Evolutionary conservation across 2,113 vertebrate species (phyloP).

Genomic region (Apteryx owenii): DNA sequence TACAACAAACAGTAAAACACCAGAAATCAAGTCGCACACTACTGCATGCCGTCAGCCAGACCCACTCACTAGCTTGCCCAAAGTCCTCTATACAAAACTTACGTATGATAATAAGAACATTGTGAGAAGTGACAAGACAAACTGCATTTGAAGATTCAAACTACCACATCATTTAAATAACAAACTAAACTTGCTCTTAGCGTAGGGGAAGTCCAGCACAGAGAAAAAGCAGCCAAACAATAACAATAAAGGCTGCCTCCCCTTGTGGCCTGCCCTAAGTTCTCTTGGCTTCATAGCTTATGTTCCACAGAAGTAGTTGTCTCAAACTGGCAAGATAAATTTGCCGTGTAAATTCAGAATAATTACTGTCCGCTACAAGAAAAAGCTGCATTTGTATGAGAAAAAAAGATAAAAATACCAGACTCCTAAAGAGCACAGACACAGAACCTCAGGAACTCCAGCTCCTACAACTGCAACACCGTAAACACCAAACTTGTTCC

Average conservation of each 20-base stretch:
- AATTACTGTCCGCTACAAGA: neutral
- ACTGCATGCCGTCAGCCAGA: neutral
- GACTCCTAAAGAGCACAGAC: neutral
- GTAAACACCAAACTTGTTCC: neutral
- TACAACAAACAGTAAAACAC: neutral
- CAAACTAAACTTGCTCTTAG: neutral
- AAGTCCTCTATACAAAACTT: neutral
- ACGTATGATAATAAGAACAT: neutral
- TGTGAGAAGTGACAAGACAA: neutral
- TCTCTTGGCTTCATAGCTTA: neutral
- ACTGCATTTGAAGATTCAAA: neutral
- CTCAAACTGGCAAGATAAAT: slow-evolving; percentile 17
- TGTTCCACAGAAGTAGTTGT: neutral
- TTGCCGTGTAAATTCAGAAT: slow-evolving; percentile 43
- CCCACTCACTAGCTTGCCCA: neutral
- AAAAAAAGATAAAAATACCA: neutral
- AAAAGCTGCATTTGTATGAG: slow-evolving; percentile 4
- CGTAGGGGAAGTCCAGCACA: neutral
- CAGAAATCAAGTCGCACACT: neutral
- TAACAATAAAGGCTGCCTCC: neutral
- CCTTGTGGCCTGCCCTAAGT: neutral
- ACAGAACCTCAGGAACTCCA: neutral
- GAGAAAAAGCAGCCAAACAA: neutral
- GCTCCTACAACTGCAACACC: neutral
- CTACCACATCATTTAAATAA: neutral